phyloP scores from a whole-genome alignment of 2,113 vertebrate species.

The Apteryx owenii region DNA sequence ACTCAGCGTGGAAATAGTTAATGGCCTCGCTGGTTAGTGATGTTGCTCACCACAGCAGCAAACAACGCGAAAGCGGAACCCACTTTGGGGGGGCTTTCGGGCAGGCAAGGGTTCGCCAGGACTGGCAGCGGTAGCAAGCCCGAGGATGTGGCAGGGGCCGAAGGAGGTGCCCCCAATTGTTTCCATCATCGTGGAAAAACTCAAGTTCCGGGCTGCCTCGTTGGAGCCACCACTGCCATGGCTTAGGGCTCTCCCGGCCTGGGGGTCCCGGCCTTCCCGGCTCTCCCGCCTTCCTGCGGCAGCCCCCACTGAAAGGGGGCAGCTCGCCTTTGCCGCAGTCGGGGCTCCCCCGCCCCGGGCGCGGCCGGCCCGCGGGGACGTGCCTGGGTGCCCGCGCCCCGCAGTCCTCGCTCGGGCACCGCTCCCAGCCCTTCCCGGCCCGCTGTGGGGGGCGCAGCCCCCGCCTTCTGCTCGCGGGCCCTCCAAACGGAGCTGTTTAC shows the following conservation, averaged over 20 bases:
- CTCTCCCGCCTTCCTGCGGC: not conserved
- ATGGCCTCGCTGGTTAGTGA: not conserved
- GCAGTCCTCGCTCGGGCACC: not conserved
- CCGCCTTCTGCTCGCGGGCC: not conserved
- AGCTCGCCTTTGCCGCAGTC: not conserved
- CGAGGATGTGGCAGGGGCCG: not conserved
- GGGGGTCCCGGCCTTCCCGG: not conserved
- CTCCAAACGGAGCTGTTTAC: not conserved
- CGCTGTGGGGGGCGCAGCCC: no score
- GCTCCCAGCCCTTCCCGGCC: not conserved
- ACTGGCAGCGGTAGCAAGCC: not conserved
- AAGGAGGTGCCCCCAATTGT: not conserved
- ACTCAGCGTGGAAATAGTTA: fast-evolving
- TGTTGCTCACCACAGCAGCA: not conserved
- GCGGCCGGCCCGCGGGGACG: no score
- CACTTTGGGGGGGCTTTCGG: not conserved
- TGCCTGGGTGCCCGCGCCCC: not conserved
- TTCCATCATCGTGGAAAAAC: not conserved
- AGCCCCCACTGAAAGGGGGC: no score
- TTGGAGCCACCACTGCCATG: not conserved
- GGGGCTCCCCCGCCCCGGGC: not conserved
- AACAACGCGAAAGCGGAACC: not conserved
- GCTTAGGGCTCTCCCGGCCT: not conserved
- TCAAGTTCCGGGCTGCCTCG: fast-evolving
- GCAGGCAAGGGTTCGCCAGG: not conserved